Evolutionary conservation across 2,113 vertebrate genomes (phyloP).

Genomic region (rabbit (Oryctolagus cuniculus)): mOryCun1.1 NC_091442.1:39723501-39724000

Average conservation of each 20-base stretch:
- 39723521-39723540: slow-evolving; percentile 80
- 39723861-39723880: neutral
- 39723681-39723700: slow-evolving; percentile 73
- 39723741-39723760: slow-evolving; percentile 70
- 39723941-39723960: neutral
- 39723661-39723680: slow-evolving; percentile 80
- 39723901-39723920: neutral
- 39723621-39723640: slow-evolving; percentile 80
- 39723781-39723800: slow-evolving; percentile 60
- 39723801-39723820: slow-evolving; percentile 59
- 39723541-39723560: slow-evolving; percentile 81
- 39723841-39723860: slow-evolving; percentile 42
- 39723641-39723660: slow-evolving; percentile 70
- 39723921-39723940: slow-evolving; percentile 46
- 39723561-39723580: slow-evolving; percentile 83
- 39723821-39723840: slow-evolving; percentile 47
- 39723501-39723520: slow-evolving; percentile 75
- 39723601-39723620: slow-evolving; percentile 82
- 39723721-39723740: slow-evolving; percentile 67
- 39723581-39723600: slow-evolving; percentile 77
- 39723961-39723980: slow-evolving; percentile 27
- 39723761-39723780: slow-evolving; percentile 57
- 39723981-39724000: slow-evolving; percentile 11
- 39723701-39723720: slow-evolving; percentile 76
- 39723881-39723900: slow-evolving; percentile 19